Evolutionary conservation across 2,888 invertebrate species (phyloP).

Genomic region (Salticus scenicus): DNA sequence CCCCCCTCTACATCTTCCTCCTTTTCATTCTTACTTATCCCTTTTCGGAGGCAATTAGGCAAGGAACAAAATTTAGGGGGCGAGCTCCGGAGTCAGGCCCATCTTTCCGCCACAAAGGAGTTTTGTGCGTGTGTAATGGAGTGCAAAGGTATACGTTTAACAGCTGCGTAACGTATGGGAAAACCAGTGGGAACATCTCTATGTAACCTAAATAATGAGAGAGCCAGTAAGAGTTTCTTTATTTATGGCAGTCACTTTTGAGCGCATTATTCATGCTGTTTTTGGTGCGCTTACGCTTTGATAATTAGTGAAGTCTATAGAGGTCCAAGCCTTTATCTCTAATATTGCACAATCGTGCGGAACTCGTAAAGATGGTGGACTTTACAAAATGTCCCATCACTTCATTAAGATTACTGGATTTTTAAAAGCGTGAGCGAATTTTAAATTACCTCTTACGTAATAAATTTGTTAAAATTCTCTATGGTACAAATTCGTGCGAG

Average conservation of each 20-base stretch:
- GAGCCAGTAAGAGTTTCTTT: not conserved
- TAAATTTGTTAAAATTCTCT: no score
- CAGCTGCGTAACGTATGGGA: constrained; percentile 63
- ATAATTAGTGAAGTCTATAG: no score
- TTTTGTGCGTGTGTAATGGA: constrained; percentile 56
- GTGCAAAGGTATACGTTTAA: constrained; percentile 49
- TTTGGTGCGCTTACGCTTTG: not conserved
- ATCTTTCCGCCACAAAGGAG: constrained; percentile 40
- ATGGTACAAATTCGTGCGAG: no score
- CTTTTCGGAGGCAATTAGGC: constrained; percentile 59
- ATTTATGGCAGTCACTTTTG: not conserved
- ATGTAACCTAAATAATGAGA: not conserved
- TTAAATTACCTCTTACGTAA: no score
- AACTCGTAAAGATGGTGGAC: no score
- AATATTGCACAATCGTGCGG: no score
- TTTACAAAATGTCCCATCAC: no score
- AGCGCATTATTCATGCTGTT: not conserved
- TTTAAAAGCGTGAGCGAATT: no score
- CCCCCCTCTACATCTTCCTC: constrained; percentile 30
- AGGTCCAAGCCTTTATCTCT: no score
- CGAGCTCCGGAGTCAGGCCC: constrained; percentile 26
- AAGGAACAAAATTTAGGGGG: constrained; percentile 55
- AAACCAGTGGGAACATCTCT: not conserved
- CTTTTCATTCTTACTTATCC: constrained; percentile 28
- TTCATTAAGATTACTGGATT: no score